Percentiles rank a stretch among this genome's conserved stretches.
Evolutionary conservation across 2,888 invertebrate species (phyloP).

Genomic region (Gryllus longicercus): DNA sequence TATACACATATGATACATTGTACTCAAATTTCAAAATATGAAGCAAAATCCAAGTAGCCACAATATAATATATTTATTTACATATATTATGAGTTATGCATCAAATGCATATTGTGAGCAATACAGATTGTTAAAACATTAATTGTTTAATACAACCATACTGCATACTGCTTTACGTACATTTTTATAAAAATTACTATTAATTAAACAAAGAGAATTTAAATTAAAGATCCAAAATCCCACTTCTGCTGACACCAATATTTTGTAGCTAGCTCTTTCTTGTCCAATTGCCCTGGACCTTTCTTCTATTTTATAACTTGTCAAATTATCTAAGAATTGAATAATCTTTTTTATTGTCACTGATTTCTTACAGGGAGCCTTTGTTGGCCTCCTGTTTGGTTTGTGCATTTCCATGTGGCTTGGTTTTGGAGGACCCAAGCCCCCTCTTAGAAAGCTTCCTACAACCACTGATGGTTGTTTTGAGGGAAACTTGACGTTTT

Average conservation of each 20-base stretch:
- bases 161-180: too few species aligned
- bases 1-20: too few species aligned
- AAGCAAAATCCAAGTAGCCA: too few species aligned
- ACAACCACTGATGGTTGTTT: slow-evolving; percentile 58
- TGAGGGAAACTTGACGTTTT: not conserved
- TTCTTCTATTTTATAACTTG: not conserved
- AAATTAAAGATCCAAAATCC: too few species aligned
- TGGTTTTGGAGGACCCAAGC: slow-evolving; percentile 77
- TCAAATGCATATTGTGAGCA: too few species aligned
- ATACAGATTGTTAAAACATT: too few species aligned
- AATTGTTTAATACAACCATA: too few species aligned
- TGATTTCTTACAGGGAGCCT: slow-evolving; percentile 57
- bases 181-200: too few species aligned
- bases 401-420: slow-evolving; percentile 74
- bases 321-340: not conserved
- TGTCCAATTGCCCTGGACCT: not conserved
- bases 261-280: not conserved
- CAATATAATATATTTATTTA: too few species aligned
- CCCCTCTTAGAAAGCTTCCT: slow-evolving; percentile 55
- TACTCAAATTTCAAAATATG: too few species aligned
- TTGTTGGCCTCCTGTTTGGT: slow-evolving; percentile 61
- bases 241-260: not conserved
- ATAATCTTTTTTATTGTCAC: not conserved
- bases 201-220: too few species aligned
- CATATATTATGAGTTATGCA: too few species aligned